Evolutionary conservation across 1,140 invertebrate species (phyloP).

Genomic region (Cyclina sinensis): DNA sequence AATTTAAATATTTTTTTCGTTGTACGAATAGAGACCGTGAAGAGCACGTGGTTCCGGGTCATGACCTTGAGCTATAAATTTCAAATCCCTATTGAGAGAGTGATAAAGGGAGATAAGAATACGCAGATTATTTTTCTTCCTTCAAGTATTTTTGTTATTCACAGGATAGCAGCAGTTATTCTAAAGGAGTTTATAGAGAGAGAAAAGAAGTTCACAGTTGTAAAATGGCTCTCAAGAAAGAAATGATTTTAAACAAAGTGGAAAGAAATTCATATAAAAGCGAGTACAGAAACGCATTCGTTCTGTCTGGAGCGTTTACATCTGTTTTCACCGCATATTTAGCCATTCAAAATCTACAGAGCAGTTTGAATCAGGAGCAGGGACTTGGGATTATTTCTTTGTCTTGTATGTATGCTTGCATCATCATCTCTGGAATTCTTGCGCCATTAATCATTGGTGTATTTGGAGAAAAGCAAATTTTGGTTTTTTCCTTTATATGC

Average conservation of each 20-base stretch:
- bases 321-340: conserved; percentile 78
- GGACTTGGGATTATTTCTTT: conserved; percentile 72
- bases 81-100: no score
- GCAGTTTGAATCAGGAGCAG: conserved; percentile 79
- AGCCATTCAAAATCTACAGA: conserved; percentile 82
- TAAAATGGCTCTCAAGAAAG: no score
- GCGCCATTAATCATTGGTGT: conserved; percentile 73
- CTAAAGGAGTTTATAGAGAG: no score
- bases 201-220: no score
- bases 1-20: no score
- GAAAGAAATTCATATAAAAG: not conserved
- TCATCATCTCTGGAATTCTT: conserved; percentile 72
- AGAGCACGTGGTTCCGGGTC: no score
- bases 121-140: no score
- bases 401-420: conserved; percentile 70
- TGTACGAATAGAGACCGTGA: no score
- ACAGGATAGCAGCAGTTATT: no score
- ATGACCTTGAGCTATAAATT: no score
- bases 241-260: not conserved
- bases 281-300: conserved; percentile 56
- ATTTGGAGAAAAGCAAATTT: conserved; percentile 73
- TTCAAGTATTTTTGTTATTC: no score
- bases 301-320: conserved; percentile 72
- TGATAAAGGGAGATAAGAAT: no score
- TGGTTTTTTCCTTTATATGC: conserved; percentile 68